Evolutionary conservation across 2,797 vertebrate species (phyloP), one percentile per base, ranked within the genome.

Genomic region (Nothura maculosa): DNA sequence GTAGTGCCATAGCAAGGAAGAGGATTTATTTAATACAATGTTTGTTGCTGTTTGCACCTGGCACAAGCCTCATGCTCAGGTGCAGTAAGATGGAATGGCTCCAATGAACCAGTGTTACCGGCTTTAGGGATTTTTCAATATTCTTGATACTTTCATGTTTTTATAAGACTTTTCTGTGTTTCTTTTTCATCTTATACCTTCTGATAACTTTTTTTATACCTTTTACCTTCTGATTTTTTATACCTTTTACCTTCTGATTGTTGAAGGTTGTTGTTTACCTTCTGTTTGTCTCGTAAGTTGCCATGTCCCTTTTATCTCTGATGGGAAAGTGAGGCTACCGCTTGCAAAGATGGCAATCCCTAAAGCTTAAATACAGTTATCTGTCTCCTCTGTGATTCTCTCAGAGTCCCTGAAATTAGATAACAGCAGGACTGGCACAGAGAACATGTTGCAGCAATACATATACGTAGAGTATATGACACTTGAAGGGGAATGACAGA

Each of bases 351-450:
- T 76, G 89, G 76, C 67, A 95, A 85, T 89, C 93, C 94, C 80
- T 92, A 67, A 87, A 67, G 87, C 89, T 95, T 96, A 91, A 94
- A 88, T 87, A 85, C 34, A 89, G 93, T 91, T 94, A 94, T 95
- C 95, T 89, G 55, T 67, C 43, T 84, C 55, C 36, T 89, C 89
- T 85, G 89, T 89, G 92, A 89, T 93, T 95, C 92, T 89, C 89
- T 75, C 69, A 70, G 58, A 77, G 79, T 85, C 81, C 79, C 88
- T 83, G 86, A 89, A 54, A 88, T 85, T 91, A 92, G 95, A 93
- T 96, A 95, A 92, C 86, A 73, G 63, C 8, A 13, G 55, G 72
- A 81, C 32, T 72, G 57, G 36, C 81, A 77, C 78, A 89, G 75
- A 94, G 92, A 90, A 40, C 43, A 82, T 25, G 30, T n/a, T 90